Conservation (phyloP, 2,797 vertebrate genomes). For the Acomys russatus region DNA sequence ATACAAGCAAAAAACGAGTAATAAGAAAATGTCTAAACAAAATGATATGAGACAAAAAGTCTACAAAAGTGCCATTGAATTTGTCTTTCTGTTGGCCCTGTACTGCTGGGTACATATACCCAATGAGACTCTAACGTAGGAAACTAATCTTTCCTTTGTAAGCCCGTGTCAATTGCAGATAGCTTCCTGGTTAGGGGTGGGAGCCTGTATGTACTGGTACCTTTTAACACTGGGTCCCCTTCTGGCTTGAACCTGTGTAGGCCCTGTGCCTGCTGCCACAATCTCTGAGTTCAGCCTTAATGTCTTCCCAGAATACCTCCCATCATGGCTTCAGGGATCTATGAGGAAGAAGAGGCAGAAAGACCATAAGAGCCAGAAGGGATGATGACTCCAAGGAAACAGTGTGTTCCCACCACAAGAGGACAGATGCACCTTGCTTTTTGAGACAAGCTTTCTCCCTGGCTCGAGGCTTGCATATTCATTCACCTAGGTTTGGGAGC, state of each 20-base stretch:
- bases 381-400: not conserved
- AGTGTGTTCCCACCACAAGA: not conserved
- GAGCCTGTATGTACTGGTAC: not conserved
- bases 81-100: not conserved
- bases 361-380: not conserved
- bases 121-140: not conserved
- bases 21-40: not conserved
- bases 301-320: not conserved
- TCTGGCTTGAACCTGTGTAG: not conserved
- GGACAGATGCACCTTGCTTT: not conserved
- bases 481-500: not conserved
- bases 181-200: not conserved
- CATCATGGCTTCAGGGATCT: no score
- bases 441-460: not conserved
- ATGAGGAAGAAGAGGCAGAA: not conserved
- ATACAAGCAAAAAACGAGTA: not conserved
- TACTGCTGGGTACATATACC: not conserved
- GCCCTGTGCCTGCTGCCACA: not conserved
- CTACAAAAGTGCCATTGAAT: not conserved
- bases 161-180: not conserved
- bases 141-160: not conserved
- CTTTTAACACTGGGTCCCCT: not conserved
- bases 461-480: not conserved
- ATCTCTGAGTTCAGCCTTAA: not conserved
- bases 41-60: not conserved